Base-by-base conservation (phyloP, 2,888 invertebrate genomes). In the Willowsia nigromaculata region DNA sequence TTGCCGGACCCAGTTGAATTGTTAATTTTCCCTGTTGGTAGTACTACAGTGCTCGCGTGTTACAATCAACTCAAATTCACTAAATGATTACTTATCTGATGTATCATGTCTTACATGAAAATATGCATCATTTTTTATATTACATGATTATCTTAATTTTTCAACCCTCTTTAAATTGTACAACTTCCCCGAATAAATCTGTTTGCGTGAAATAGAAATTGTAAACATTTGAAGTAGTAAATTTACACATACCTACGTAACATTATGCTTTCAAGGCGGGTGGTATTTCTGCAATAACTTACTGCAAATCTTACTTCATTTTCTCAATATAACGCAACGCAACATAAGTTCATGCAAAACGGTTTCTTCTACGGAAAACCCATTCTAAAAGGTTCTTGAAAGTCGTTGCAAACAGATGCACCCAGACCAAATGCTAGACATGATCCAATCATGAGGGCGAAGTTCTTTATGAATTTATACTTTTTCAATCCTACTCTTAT, bases 1-100 rank as follows among this genome's bases (percentile, higher is more conserved):
- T n/a, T n/a, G n/a, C 81, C 81, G 62, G 81, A 62, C 81, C 62
- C 81, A 62, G 81, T 37, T 53, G 27, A 25, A 25, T 62, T 37
- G 81, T 30, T 40, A 81, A 25, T 62, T 81, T 62, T 81, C 25
- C 59, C 18, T 40, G 18, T 56, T n/a, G 40, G 40, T 53, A 27
- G 27, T 30, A 53, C n/a, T 59, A 65, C 5, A 4, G 53, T 50
- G 22, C 6, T 7, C 40, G 33, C 18, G n/a, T 74, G 47, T 56
- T 37, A 33, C 78, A 80, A 40, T 43, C 43, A 50, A 50, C 74
- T n/a, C n/a, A n/a, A 74, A 74, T 40, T 71, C 43, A 25, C 33
- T 37, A 43, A 43, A 22, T 71, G 50, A n/a, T 74, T 74, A 5
- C 50, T 74, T 74, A n/a, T 74, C 4, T 30, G 13, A 27, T 27